Base-by-base conservation (phyloP, 2,113 vertebrate genomes). In the Stictonetta naevosa region DNA sequence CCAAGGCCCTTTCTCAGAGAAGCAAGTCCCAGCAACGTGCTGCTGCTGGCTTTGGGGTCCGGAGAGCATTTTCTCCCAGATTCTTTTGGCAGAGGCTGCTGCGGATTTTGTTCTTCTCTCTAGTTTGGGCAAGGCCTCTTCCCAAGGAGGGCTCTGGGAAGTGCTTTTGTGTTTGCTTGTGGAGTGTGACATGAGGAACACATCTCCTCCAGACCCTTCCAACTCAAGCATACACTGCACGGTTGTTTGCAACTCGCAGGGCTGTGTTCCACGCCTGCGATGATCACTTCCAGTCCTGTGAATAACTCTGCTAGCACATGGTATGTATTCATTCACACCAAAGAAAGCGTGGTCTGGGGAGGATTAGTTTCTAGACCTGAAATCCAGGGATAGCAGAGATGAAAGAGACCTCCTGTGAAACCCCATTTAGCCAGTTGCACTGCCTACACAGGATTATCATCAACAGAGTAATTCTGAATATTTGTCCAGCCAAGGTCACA, bases 281-380 rank as follows among this genome's bases (percentile, higher is more conserved):
- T 4, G 33, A 18, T 46, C 46, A 2, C 63, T 46, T 14, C 77
- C 78, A 75, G 91, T 60, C 6, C 67, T 1, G 13, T 29, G 53
- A 58, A 12, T 0, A 9, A 6, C 52, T 36, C 22, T 7, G 44
- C 53, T 0, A 6, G 28, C 7, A 23, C 1, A 16, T 7, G 60
- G 13, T 20, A 0, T 0, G 59, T 64, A 14, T 5, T 7, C 3
- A 0, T 1, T 17, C 1, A 7, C 52, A 7, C 53, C 42, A 1
- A 3, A 33, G 81, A 22, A 18, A 28, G 36, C 1, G 78, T 8
- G 40, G 9, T 11, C 48, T 26, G 81, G 53, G 83, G 34, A n/a
- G 60, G 83, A 9, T 68, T 13, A 9, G 25, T 2, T 38, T 10
- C 66, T 15, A 34, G 31, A 33, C 3, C 71, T 59, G 44, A 58